Evolutionary conservation across 2,888 invertebrate genomes (phyloP).

Genomic region (Eurois occulta): DNA sequence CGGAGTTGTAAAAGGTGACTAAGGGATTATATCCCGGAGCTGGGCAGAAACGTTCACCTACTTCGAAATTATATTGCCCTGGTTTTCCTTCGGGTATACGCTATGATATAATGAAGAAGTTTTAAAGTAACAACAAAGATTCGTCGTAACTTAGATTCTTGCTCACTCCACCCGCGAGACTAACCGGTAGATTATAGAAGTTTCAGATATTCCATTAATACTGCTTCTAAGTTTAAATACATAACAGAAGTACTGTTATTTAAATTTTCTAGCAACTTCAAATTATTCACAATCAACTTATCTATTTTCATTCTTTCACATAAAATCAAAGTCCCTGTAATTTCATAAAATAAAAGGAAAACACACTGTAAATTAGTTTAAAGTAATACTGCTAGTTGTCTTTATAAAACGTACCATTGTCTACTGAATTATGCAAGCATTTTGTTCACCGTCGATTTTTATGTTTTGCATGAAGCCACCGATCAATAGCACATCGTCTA

Average conservation of each 20-base stretch:
- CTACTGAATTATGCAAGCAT: slow-evolving; percentile 55
- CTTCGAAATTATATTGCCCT: slow-evolving; percentile 38
- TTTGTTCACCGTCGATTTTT: slow-evolving; percentile 48
- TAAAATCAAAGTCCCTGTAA: background rate
- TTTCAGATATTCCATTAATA: slow-evolving; percentile 38
- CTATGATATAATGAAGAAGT: slow-evolving; percentile 54
- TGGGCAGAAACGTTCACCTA: slow-evolving; percentile 31
- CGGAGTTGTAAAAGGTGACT: slow-evolving; percentile 28
- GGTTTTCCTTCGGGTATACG: slow-evolving; percentile 24
- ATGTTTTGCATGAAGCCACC: slow-evolving; percentile 46
- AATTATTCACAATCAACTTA: background rate
- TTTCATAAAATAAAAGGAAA: slow-evolving; percentile 17
- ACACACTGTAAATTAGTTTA: slow-evolving; percentile 13
- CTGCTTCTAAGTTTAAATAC: slow-evolving; percentile 5
- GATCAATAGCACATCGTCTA: slow-evolving; percentile 47
- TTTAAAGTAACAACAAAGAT: slow-evolving; percentile 50
- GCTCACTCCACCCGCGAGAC: slow-evolving; percentile 43
- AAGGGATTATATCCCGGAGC: slow-evolving; percentile 39
- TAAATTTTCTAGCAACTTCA: background rate
- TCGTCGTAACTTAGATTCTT: slow-evolving; percentile 44
- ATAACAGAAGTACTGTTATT: background rate
- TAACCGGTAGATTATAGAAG: slow-evolving; percentile 25
- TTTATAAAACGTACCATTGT: slow-evolving; percentile 25
- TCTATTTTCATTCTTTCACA: background rate
- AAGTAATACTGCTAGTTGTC: slow-evolving; percentile 1